phyloP scores from a whole-genome alignment of 2,888 invertebrate species.

The Macrosoma leucophasiata region DNA sequence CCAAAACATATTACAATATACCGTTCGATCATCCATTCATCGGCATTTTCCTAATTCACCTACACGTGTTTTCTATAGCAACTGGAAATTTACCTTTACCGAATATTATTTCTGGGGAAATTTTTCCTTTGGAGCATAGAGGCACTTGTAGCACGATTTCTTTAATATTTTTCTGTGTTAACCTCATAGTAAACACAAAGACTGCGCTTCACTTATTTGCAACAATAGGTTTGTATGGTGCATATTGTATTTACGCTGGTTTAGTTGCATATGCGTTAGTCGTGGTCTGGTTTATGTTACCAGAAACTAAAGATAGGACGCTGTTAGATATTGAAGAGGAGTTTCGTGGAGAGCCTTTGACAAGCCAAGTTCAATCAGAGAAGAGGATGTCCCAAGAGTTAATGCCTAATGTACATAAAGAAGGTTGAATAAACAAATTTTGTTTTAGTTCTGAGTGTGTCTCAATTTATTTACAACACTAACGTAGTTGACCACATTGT shows the following conservation, averaged over 20 bases:
- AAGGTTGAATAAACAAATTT: no score
- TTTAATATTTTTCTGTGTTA: constrained; percentile 64
- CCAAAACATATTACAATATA: constrained; percentile 9
- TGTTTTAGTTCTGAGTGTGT: no score
- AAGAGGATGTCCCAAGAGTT: no score
- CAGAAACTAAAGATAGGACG: constrained; percentile 79
- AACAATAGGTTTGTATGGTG: constrained; percentile 53
- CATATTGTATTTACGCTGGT: constrained; percentile 70
- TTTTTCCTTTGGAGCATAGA: constrained; percentile 69
- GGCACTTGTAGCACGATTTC: constrained; percentile 74
- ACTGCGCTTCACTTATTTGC: constrained; percentile 62
- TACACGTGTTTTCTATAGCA: constrained; percentile 24
- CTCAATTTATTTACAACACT: no score
- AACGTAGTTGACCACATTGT: no score
- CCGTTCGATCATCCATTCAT: constrained; percentile 18
- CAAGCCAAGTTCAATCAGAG: no score
- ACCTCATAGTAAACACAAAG: constrained; percentile 73
- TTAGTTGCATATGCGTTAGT: constrained; percentile 64
- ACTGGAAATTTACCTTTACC: constrained; percentile 22
- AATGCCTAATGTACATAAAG: no score
- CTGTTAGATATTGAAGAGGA: constrained; percentile 79
- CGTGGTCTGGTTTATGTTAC: constrained; percentile 72
- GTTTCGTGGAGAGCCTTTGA: no score
- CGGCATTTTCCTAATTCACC: constrained; percentile 19
- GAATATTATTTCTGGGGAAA: constrained; percentile 69